These are phyloP conservation scores for Campoplex nolae DNA, from an alignment of 2,888 invertebrate species.

Conservation along the genomic window DNA sequence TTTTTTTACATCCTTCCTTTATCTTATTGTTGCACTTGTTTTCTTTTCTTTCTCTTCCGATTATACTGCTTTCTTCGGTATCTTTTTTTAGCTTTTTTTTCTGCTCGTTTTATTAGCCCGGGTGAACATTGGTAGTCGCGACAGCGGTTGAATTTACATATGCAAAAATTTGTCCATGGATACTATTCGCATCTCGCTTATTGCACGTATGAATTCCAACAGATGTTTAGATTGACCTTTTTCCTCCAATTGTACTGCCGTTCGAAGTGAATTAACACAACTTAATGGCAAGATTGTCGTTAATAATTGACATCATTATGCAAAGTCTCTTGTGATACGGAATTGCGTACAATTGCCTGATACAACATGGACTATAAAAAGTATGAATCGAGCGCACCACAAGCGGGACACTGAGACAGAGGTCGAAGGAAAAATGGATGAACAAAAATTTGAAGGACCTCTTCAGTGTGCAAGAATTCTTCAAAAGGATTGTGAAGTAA, in stretches of 20 bases:
- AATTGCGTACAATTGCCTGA: slow-evolving; percentile 18
- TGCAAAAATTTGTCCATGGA: neutral
- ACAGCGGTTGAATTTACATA: neutral
- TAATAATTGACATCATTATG: slow-evolving; percentile 28
- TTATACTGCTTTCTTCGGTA: slow-evolving; percentile 30
- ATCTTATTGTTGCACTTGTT: slow-evolving; percentile 20
- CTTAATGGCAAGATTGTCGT: neutral
- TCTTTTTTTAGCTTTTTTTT: neutral
- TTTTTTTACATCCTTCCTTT: slow-evolving; percentile 29
- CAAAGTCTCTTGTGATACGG: neutral
- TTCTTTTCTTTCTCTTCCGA: slow-evolving; percentile 41
- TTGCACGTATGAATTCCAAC: neutral
- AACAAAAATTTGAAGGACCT: slow-evolving; percentile 41
- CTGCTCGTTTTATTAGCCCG: slow-evolving; percentile 8
- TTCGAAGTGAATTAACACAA: neutral
- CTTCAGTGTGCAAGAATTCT: slow-evolving; percentile 27
- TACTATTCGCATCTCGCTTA: neutral
- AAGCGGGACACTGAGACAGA: neutral
- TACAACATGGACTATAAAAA: slow-evolving; percentile 3
- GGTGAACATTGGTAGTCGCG: neutral
- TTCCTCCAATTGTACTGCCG: neutral
- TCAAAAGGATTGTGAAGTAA: neutral
- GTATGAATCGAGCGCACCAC: neutral
- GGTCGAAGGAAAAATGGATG: slow-evolving; percentile 27
- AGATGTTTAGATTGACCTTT: no score